Percentiles rank a stretch among this genome's conserved stretches.
These are phyloP conservation scores for Dynastes tityus DNA, from an alignment of 2,888 invertebrate genomes.

Conservation along the genomic window DNA sequence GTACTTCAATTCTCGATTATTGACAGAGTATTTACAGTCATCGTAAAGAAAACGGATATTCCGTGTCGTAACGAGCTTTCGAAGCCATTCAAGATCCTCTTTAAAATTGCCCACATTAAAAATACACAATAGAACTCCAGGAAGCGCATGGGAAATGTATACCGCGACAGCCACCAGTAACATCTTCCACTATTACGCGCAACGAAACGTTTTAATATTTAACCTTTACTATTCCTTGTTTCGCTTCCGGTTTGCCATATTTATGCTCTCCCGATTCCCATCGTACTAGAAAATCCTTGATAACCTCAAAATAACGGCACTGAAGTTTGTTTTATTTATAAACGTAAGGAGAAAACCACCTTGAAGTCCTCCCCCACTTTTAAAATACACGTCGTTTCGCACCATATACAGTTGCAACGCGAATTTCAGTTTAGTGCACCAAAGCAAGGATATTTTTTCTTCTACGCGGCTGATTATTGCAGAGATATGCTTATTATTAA, in stretches of 20 bases:
- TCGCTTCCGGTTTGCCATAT: conserved; percentile 24
- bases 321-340: conserved; percentile 27
- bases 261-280: conserved; percentile 27
- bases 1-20: background rate
- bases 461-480: background rate
- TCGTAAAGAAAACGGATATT: background rate
- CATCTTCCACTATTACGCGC: conserved; percentile 26
- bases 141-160: background rate
- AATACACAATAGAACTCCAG: conserved; percentile 29
- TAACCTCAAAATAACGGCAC: conserved; percentile 33
- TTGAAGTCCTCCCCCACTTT: background rate
- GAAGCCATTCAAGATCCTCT: conserved; percentile 15
- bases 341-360: conserved; percentile 12
- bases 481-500: conserved; percentile 18
- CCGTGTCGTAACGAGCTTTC: background rate
- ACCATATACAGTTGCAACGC: conserved; percentile 7
- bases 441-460: conserved; percentile 12
- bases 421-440: conserved; percentile 19
- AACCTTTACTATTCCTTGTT: conserved; percentile 41
- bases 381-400: conserved; percentile 11
- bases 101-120: conserved; percentile 35
- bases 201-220: conserved; percentile 37
- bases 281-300: conserved; percentile 30
- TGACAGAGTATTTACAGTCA: background rate
- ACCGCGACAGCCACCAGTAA: conserved; percentile 14